Evolutionary conservation across 2,888 invertebrate species (phyloP), one percentile per base, ranked within the genome.

Genomic region (Ferdinandea cuprea): DNA sequence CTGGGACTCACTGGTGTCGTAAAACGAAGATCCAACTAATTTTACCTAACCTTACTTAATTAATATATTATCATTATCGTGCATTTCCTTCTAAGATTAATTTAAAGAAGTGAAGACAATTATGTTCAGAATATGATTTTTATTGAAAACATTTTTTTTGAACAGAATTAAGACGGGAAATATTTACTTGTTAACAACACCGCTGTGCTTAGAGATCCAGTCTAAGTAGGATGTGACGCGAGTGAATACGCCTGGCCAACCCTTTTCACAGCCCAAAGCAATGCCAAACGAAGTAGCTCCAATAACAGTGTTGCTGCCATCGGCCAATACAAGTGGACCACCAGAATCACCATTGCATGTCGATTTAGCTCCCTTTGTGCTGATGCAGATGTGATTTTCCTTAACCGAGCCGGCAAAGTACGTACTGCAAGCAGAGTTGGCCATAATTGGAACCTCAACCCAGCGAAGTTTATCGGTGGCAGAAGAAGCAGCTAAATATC

Each of bases 271-370:
- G 42, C 90, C 90, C 0, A 88, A 15, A 3, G 80, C 76, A 80
- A 88, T 87, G 28, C 89, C 89, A 17, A 88, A 91, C 9, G 91
- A 90, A 0, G 90, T 89, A 28, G 86, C 86, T 5, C 91, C 90
- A 78, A 91, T 87, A 30, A 90, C 63, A 40, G 81, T 85, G 3
- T 84, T 86, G 28, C 58, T 85, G 9, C 83, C 86, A 65, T 88
- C 88, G 1, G 48, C 76, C 13, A 87, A 40, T 0, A 89, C 87
- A 78, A 91, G 80, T 15, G 90, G 91, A 44, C 90, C 90, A 59
- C 90, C 89, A 48, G 90, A 90, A 48, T 90, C 90, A 13, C 90
- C 89, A 78, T 87, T 88, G 86, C 90, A 90, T n/a, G 86, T 88
- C n/a, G 88, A 89, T 58, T 54, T 77, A 13, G 19, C 28, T 6